Percentiles rank a stretch among this genome's conserved stretches.
These are phyloP conservation scores for Thymelicus lineola DNA, from an alignment of 2,888 invertebrate genomes.

Conservation along the genomic window DNA sequence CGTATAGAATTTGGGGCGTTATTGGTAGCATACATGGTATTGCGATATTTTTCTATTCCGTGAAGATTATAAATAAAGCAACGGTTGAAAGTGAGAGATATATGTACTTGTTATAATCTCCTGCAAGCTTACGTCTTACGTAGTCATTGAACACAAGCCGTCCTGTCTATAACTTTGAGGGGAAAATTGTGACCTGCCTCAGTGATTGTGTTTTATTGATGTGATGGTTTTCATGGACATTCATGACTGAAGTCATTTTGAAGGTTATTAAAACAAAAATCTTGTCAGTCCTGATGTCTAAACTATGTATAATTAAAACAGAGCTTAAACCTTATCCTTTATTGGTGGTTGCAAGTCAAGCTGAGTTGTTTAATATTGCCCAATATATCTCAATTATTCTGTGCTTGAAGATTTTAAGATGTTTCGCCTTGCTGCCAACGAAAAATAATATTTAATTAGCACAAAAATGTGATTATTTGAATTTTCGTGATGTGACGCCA, in stretches of 20 bases:
- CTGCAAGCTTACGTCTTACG: not conserved
- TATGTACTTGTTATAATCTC: constrained; percentile 3
- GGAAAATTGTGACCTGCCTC: not conserved
- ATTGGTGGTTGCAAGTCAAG: not conserved
- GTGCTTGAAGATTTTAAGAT: not conserved
- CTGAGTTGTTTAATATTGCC: not conserved
- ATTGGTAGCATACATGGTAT: constrained; percentile 30
- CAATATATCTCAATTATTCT: not conserved
- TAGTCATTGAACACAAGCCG: not conserved
- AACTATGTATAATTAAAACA: not conserved
- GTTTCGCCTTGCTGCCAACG: constrained; percentile 8
- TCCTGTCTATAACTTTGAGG: not conserved
- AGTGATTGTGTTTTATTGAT: not conserved
- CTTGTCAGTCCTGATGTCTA: not conserved
- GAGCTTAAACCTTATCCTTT: constrained; percentile 1
- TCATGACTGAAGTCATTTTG: not conserved
- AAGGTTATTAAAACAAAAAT: not conserved
- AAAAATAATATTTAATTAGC: constrained; percentile 8
- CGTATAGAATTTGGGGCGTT: constrained; percentile 21
- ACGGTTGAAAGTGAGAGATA: constrained; percentile 5
- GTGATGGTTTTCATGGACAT: not conserved
- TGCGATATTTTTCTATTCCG: constrained; percentile 36
- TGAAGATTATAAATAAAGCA: constrained; percentile 9
- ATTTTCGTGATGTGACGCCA: constrained; percentile 49
- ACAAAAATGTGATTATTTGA: constrained; percentile 32